These are phyloP conservation scores for Naja naja DNA, from an alignment of 2,113 vertebrate genomes.

Conservation along the genomic window DNA sequence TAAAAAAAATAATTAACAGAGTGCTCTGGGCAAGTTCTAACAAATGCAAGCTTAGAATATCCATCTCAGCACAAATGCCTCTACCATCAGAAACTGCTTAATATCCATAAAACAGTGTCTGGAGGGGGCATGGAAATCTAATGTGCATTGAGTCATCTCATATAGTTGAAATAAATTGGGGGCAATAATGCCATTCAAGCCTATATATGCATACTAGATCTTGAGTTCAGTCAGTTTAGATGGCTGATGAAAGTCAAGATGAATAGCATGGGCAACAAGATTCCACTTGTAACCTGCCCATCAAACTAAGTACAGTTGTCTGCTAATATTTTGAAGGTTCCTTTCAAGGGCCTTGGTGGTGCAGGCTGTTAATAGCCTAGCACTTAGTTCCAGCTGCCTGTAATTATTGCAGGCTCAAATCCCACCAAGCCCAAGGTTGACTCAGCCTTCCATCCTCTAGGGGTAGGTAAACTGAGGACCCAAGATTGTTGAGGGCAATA, in stretches of 20 bases:
- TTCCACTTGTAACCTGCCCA: no score
- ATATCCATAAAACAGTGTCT: not conserved
- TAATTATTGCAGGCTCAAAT: no score
- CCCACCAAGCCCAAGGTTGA: no score
- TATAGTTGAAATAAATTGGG: not conserved
- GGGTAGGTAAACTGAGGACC: no score
- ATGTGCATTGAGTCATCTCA: not conserved
- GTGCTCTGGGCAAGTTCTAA: not conserved
- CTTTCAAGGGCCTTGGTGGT: no score
- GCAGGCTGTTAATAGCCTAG: no score
- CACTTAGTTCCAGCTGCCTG: no score
- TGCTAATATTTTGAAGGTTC: not conserved
- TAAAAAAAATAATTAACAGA: not conserved
- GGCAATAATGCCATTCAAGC: not conserved
- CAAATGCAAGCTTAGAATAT: not conserved
- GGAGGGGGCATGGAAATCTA: not conserved
- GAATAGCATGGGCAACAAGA: no score
- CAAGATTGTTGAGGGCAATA: no score
- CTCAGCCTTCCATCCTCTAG: no score
- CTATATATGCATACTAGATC: no score
- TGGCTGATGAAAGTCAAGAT: not conserved
- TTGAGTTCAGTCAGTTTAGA: not conserved
- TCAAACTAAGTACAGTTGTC: not conserved
- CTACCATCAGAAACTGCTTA: not conserved
- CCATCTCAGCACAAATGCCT: not conserved